Conservation (phyloP, 2,113 vertebrate species). For the Chionodraco myersi region DNA sequence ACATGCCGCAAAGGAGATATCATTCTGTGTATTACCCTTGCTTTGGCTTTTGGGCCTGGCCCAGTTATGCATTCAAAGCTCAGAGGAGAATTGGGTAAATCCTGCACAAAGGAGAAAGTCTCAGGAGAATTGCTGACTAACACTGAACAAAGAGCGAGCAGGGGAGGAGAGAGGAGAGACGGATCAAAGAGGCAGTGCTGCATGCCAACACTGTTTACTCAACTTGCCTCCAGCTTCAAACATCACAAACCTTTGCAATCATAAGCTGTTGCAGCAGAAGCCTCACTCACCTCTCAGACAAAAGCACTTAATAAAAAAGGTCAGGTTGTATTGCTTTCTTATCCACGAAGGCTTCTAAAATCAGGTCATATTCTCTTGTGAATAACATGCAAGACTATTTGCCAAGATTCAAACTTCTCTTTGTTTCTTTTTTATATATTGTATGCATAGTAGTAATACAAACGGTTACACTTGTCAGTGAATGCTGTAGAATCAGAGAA, state of each 20-base stretch:
- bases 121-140: slow-evolving; percentile 69
- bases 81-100: slow-evolving; percentile 65
- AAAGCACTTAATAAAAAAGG: slow-evolving; percentile 45
- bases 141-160: slow-evolving; percentile 66
- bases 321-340: slow-evolving; percentile 17
- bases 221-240: slow-evolving; percentile 60
- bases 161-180: background rate
- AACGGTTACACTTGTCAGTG: background rate
- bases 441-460: background rate
- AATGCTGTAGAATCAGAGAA: background rate
- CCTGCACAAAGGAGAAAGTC: slow-evolving; percentile 75
- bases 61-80: slow-evolving; percentile 61
- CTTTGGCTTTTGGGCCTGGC: slow-evolving; percentile 48
- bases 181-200: slow-evolving; percentile 61
- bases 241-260: slow-evolving; percentile 45
- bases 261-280: slow-evolving; percentile 40
- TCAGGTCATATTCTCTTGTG: slow-evolving; percentile 11
- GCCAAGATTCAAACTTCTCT: background rate
- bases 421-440: background rate
- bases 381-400: slow-evolving; percentile 5
- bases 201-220: slow-evolving; percentile 72
- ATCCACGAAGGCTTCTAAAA: slow-evolving; percentile 30
- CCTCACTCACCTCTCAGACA: slow-evolving; percentile 38
- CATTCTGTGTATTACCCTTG: slow-evolving; percentile 23
- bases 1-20: slow-evolving; percentile 19